Evolutionary conservation across 2,888 invertebrate genomes (phyloP), one percentile per base, ranked within the genome.

Genomic region (Schizotus pectinicornis): DNA sequence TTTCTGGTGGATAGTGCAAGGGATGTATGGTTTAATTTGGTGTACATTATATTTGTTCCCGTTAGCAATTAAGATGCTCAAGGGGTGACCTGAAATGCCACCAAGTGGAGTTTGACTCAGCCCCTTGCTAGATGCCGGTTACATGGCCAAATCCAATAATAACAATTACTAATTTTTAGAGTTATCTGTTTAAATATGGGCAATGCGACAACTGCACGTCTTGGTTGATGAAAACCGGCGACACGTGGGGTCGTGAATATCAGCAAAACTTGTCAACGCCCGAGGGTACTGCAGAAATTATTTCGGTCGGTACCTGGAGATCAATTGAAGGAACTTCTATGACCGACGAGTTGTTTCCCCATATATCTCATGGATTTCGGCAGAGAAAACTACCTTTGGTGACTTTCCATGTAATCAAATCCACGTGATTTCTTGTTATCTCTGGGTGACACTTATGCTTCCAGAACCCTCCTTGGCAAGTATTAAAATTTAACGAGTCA

Each of bases 391-490:
- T 95, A 61, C 88, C 91, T 0, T 82, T 94, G 31, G 82, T 90
- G 1, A 88, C 92, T 0, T 89, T 88, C 73, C 89, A 94, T 77
- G 94, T 94, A 42, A 12, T 41, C 8, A 36, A 42, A 8, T 9
- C 13, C 33, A 7, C 30, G 45, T 43, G 45, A 45, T n/a, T 7
- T 8, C 34, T 14, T 9, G 2, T 37, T 47, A 2, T 6, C 3
- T 22, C 11, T 11, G 22, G 5, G 2, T 49, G 6, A 37, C 43
- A 35, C 50, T 47, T 43, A n/a, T n/a, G 22, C 36, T 78, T 83
- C 64, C 74, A 95, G 94, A 92, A 91, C 79, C 94, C 94, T 0
- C 94, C 94, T 0, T 95, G 94, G 94, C 91, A 93, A 73, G 88
- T 90, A 33, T 74, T 92, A 1, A 82, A 82, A 45, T 77, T 80